Base-by-base conservation (phyloP, 92 coral and sea anemone genomes). In the Ricordea florida region DNA sequence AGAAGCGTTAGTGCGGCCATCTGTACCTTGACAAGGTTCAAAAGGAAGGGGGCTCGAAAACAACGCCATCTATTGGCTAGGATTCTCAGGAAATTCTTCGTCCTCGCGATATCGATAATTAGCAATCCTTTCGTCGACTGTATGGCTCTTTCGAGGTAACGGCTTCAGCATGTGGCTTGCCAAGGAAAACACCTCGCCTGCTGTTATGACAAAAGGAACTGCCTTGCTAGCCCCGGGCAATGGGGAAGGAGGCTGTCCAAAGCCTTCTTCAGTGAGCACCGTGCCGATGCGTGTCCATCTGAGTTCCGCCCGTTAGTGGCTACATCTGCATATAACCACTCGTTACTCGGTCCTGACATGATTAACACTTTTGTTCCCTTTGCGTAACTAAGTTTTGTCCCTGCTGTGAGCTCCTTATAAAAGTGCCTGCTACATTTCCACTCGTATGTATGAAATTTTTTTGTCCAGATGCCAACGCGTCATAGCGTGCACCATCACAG, bases 81-180 rank as follows among this genome's bases (percentile, higher is more conserved):
- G 8, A 53, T 53, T 27, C 61, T 38, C 34, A 53, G 61, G 36
- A 53, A n/a, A n/a, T n/a, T n/a, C 84, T 34, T 78, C 77, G 26
- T 23, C 84, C 84, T 52, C 58, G 31, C 29, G 85, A 57, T 36
- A 68, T 79, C 70, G 68, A 68, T 67, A 67, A 27, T 79, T 68
- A 32, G 82, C 30, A 62, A 75, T 55, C 32, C 37, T 55, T 55
- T 55, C 61, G 23, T 55, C 61, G 61, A 55, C 35, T 55, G 20
- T 55, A 40, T 55, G 59, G 59, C 25, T 51, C 14, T 32, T 51
- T 35, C 29, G 55, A 25, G 61, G 61, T 15, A 28, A 55, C 17
- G 36, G 35, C 33, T 52, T 52, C 32, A 52, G 36, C 60, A 55
- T 28, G 61, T 55, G 26, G 18, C 36, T 55, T 25, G 38, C 16